Percentiles rank a stretch among this genome's conserved stretches.
Conservation (phyloP, 2,888 invertebrate genomes). For the Nephrocerus scutellatus region DNA sequence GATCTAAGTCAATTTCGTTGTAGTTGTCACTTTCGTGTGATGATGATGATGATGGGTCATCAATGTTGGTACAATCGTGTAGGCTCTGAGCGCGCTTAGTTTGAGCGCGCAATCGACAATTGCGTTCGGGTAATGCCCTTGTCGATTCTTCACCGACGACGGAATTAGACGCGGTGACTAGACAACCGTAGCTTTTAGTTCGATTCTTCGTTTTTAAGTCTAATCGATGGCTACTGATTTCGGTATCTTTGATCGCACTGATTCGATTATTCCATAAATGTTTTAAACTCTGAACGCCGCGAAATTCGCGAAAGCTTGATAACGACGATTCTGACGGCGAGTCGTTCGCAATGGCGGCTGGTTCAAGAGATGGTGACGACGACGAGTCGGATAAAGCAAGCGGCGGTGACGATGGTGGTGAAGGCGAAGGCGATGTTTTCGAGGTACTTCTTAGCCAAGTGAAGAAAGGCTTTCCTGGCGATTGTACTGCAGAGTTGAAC, state of each 20-base stretch:
- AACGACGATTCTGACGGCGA: conserved; percentile 21
- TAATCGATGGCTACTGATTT: conserved; percentile 5
- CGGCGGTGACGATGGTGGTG: too few species aligned
- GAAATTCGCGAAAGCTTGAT: conserved; percentile 31
- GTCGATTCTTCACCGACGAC: conserved; percentile 21
- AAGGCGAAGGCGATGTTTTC: too few species aligned
- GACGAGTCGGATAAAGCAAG: too few species aligned
- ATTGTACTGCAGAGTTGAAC: too few species aligned
- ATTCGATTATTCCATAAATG: conserved; percentile 46
- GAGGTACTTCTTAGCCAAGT: too few species aligned
- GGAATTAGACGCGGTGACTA: conserved; percentile 32
- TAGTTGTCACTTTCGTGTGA: conserved; percentile 10
- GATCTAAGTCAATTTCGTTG: conserved; percentile 18
- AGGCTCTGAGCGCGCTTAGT: conserved; percentile 38
- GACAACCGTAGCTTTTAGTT: conserved; percentile 38
- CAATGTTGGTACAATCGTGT: conserved; percentile 33
- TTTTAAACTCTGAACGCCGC: conserved; percentile 43
- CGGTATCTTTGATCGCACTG: conserved; percentile 24
- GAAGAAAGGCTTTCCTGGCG: too few species aligned
- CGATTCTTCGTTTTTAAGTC: conserved; percentile 31
- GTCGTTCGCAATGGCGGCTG: too few species aligned
- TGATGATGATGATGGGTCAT: conserved; percentile 13
- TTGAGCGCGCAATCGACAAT: too few species aligned
- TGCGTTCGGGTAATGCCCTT: too few species aligned
- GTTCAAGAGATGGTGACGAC: too few species aligned